Base-by-base conservation (phyloP, 2,797 vertebrate species). In the Periparus ater region DNA sequence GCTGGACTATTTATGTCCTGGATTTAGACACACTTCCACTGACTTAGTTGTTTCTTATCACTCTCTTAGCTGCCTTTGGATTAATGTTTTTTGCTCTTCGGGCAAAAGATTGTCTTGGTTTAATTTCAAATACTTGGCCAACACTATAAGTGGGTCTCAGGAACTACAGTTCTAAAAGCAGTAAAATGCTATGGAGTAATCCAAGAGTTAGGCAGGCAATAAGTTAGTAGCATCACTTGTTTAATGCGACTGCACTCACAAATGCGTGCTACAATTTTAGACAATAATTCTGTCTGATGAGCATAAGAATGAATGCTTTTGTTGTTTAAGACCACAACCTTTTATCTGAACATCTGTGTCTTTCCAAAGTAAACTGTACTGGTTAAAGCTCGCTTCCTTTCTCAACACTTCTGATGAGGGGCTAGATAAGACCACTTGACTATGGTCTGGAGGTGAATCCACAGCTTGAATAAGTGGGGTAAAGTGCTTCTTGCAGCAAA, bases 301-400 rank as follows among this genome's bases (percentile, higher is more conserved):
- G 34, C 20, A 10, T 50, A 71, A 63, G 22, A 65, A 81, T 84
- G 36, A 82, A 47, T 36, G 18, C 12, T 95, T 91, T 42, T 81
- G 42, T 66, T 91, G 25, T 65, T 91, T 86, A 68, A 86, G 84
- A 80, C 57, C 71, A 91, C 89, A 95, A 27, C 8, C n/a, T 93
- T 93, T 78, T 50, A 60, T 85, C 74, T 73, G 55, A 96, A 57
- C 19, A 25, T 73, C 55, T 89, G 10, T 47, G 68, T 79, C 63
- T 92, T 96, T 77, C 78, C 72, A 42, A 85, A 89, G 74, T 25
- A 47, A 91, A 40, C 45, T 71, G 13, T 62, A 40, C 38, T 94
- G 40, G 32, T 53, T 85, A 74, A 93, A 68, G 13, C 17, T 67
- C 0, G 0, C 55, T 76, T 92, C 63, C 51, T 22, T 94, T 75